Conservation (phyloP, 2,797 vertebrate species). For the Gastrophryne carolinensis region DNA sequence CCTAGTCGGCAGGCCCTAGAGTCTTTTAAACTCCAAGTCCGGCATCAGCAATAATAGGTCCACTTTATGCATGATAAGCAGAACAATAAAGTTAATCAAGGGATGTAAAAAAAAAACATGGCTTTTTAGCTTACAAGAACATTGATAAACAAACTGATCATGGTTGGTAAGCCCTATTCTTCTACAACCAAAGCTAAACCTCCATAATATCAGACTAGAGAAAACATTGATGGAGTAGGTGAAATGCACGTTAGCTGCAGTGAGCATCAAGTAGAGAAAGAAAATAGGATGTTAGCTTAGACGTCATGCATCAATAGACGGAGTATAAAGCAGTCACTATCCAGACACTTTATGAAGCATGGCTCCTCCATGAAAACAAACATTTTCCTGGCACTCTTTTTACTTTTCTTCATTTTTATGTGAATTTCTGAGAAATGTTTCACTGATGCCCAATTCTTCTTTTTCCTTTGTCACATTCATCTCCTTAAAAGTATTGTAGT, state of each 20-base stretch:
- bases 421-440: conserved; percentile 42
- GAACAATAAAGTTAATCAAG: conserved; percentile 40
- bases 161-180: conserved; percentile 24
- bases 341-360: conserved; percentile 47
- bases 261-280: conserved; percentile 40
- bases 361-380: conserved; percentile 19
- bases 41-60: too few species aligned
- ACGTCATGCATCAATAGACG: conserved; percentile 8
- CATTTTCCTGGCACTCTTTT: conserved; percentile 25
- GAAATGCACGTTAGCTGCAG: conserved; percentile 19
- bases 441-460: conserved; percentile 23
- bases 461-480: conserved; percentile 33
- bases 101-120: conserved; percentile 17
- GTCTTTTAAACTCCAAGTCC: too few species aligned
- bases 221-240: conserved; percentile 42
- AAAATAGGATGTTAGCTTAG: conserved; percentile 37
- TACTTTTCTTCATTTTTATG: conserved; percentile 24
- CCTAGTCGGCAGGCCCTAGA: too few species aligned
- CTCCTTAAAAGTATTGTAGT: conserved; percentile 31
- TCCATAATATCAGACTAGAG: conserved; percentile 48
- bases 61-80: conserved; percentile 38
- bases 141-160: conserved; percentile 41
- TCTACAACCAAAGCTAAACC: conserved; percentile 43
- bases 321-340: conserved; percentile 23
- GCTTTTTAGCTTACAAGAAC: conserved; percentile 3